Conservation (phyloP, 2,113 vertebrate species). For the Trogon melanurus region DNA sequence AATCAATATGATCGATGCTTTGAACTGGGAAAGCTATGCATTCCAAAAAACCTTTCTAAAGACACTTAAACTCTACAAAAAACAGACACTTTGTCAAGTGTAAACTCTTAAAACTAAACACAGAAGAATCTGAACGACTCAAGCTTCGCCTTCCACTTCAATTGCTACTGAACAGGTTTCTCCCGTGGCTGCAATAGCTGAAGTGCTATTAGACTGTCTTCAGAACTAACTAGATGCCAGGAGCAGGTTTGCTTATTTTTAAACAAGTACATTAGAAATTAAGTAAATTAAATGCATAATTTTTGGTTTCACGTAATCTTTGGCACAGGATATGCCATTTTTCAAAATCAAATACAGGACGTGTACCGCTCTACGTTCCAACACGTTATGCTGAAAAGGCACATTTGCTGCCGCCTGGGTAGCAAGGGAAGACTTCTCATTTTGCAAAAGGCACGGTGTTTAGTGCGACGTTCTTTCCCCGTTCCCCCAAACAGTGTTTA, state of each 20-base stretch:
- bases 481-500: background rate
- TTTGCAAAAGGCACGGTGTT: conserved; percentile 34
- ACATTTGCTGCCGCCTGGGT: conserved; percentile 17
- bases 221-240: background rate
- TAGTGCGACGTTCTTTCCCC: conserved; percentile 2
- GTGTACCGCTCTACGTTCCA: background rate
- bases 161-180: background rate
- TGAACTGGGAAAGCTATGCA: background rate
- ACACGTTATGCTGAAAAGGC: background rate
- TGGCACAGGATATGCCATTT: background rate
- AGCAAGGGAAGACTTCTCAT: conserved; percentile 42
- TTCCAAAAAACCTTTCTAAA: conserved; percentile 17
- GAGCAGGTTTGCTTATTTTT: background rate
- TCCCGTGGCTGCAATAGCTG: background rate
- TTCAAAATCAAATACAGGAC: conserved; percentile 22
- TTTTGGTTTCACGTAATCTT: conserved; percentile 29
- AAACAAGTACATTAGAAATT: background rate
- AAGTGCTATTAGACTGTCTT: conserved; percentile 40
- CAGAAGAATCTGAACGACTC: conserved; percentile 18
- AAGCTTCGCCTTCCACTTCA: conserved; percentile 27
- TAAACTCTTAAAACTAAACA: conserved; percentile 36
- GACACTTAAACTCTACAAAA: conserved; percentile 36
- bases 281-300: background rate
- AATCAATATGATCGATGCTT: background rate
- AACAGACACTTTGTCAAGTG: background rate